Evolutionary conservation across 1,140 invertebrate species (phyloP), one percentile per base, ranked within the genome.

Genomic region (Rhagoletis pomonella): DNA sequence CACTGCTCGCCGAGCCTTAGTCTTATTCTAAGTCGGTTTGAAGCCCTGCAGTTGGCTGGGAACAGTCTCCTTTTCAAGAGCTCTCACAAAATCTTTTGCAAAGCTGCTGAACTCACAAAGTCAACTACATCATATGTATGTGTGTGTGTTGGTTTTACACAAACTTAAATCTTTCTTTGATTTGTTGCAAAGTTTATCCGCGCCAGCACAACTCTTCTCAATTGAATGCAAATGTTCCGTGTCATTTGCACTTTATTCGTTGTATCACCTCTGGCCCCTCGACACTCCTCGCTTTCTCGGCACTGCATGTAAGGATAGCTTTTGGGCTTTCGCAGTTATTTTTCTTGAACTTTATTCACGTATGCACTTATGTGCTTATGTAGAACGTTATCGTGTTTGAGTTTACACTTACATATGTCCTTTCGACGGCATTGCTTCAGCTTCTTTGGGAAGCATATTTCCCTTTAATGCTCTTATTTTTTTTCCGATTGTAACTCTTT

Each of bases 121-220:
- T 55, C 73, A 81, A 55, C 42, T 81, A 17, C 44, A 55, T 17
- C 73, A 50, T 55, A 29, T 58, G 73, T 39, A 29, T 39, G 29
- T 67, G 19, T 62, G 64, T 6, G 14, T 81, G 5, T 77, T 10
- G 50, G 17, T 69, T 12, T 50, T 81, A 9, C 5, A 81, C 73
- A 50, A 81, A 81, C 73, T 81, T 81, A 81, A 55, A 81, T 81
- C 47, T 81, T 81, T n/a, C 47, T 81, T 81, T 81, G 73, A 81
- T 81, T 81, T 81, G 73, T 81, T 81, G 73, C 73, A 81, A 81
- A 81, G 12, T 81, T 81, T 81, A 81, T 50, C 73, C 39, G 47
- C 7, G 47, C 44, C 47, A 5, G 17, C 47, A 55, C 44, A 14
- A 55, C 73, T 81, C 19, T 50, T 81, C 19, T n/a, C 47, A 81